Conservation (phyloP, 2,888 invertebrate species). For the Keiferia lycopersicella region DNA sequence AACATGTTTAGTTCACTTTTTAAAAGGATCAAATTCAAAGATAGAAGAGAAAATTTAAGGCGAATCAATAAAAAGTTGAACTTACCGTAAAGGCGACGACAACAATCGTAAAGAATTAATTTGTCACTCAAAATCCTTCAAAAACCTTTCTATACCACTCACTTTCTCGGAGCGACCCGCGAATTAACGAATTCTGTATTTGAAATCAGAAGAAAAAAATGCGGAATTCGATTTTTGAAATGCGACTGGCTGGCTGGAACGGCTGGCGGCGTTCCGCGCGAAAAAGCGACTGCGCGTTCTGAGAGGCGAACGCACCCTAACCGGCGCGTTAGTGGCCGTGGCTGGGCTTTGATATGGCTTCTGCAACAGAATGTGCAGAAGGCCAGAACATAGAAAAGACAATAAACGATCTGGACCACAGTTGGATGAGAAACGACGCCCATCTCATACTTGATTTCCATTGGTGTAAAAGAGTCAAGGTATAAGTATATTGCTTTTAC, state of each 20-base stretch:
- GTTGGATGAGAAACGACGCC: no score
- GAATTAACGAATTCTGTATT: slow-evolving; percentile 36
- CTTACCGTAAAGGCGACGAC: slow-evolving; percentile 67
- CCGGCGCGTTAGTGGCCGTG: slow-evolving; percentile 31
- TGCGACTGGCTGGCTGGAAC: slow-evolving; percentile 39
- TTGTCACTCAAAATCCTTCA: slow-evolving; percentile 55
- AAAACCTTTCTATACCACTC: slow-evolving; percentile 57
- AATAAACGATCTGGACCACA: no score
- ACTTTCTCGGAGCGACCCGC: slow-evolving; percentile 48
- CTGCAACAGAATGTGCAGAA: not conserved
- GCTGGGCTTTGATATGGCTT: not conserved
- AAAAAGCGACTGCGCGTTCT: slow-evolving; percentile 64
- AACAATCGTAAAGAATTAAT: slow-evolving; percentile 32
- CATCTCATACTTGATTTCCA: no score
- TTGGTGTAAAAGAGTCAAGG: no score
- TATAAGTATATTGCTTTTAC: no score
- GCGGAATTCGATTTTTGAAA: slow-evolving; percentile 26
- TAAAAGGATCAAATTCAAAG: no score
- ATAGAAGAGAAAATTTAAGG: no score
- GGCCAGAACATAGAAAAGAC: not conserved
- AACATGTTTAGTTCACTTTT: no score
- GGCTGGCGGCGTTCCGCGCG: slow-evolving; percentile 59
- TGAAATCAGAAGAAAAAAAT: slow-evolving; percentile 36
- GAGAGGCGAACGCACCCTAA: slow-evolving; percentile 55
- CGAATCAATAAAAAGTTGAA: slow-evolving; percentile 29